Percentiles rank a stretch among this genome's conserved stretches.
These are phyloP conservation scores for Rhinophrynus dorsalis DNA, from an alignment of 2,797 vertebrate species.

Conservation along the genomic window DNA sequence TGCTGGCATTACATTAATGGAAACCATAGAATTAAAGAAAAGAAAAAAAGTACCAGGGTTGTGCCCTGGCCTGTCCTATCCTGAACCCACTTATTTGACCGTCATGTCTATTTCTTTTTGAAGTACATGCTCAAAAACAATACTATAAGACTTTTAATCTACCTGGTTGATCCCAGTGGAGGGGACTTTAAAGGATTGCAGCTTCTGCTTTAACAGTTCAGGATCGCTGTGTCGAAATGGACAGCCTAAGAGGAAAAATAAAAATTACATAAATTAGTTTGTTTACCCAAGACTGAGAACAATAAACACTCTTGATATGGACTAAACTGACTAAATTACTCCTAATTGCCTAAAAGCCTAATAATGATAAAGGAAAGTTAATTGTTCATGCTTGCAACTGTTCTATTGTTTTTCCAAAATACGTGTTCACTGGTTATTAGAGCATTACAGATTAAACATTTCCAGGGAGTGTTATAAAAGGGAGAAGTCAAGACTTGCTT, in stretches of 20 bases:
- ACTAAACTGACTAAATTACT: slow-evolving; percentile 55
- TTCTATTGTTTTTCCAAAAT: slow-evolving; percentile 51
- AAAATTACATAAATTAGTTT: slow-evolving; percentile 53
- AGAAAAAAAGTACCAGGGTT: no score
- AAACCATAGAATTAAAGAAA: no score
- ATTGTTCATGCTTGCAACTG: slow-evolving; percentile 57
- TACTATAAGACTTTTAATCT: no score
- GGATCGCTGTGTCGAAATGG: slow-evolving; percentile 94
- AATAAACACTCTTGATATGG: slow-evolving; percentile 53
- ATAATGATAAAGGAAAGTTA: slow-evolving; percentile 66
- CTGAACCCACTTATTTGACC: no score
- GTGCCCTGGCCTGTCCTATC: no score
- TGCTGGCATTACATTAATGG: no score
- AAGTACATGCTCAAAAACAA: no score
- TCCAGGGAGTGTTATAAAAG: slow-evolving; percentile 47
- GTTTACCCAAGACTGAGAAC: slow-evolving; percentile 52
- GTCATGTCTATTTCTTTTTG: no score
- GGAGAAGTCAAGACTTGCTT: slow-evolving; percentile 40
- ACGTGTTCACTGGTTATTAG: slow-evolving; percentile 54
- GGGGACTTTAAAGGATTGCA: slow-evolving; percentile 87
- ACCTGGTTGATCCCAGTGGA: slow-evolving; percentile 80
- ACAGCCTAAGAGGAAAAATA: slow-evolving; percentile 77
- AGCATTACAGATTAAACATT: slow-evolving; percentile 55
- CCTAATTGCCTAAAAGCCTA: slow-evolving; percentile 62
- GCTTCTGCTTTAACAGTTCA: slow-evolving; percentile 91